These are phyloP conservation scores for Macrotis lagotis DNA, from an alignment of 2,113 vertebrate species.

Conservation along the genomic window DNA sequence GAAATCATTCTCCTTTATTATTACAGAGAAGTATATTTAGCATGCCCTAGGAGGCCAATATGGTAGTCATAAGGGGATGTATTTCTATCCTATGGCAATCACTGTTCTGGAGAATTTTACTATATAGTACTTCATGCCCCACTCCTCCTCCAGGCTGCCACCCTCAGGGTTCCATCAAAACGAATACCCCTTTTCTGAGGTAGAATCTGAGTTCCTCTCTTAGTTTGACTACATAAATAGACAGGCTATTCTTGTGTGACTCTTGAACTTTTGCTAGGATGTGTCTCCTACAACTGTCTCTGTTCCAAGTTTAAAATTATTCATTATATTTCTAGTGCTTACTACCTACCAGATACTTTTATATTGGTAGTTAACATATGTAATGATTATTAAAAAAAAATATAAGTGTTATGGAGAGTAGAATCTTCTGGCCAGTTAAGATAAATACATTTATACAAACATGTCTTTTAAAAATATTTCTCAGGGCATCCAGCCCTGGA, in stretches of 20 bases:
- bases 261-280: not conserved
- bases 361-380: not conserved
- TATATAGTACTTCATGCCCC: not conserved
- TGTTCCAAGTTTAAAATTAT: not conserved
- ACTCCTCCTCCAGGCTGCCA: not conserved
- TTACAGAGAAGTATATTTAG: not conserved
- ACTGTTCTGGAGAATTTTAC: not conserved
- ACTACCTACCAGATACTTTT: not conserved
- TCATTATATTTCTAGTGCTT: not conserved
- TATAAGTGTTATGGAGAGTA: not conserved
- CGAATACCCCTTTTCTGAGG: not conserved
- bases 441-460: not conserved
- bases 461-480: not conserved
- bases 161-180: not conserved
- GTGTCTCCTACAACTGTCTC: not conserved
- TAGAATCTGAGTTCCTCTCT: not conserved
- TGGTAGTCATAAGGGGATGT: not conserved
- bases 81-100: not conserved
- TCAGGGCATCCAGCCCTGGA: too few species aligned
- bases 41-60: not conserved
- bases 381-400: not conserved
- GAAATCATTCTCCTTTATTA: not conserved
- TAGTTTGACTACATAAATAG: not conserved
- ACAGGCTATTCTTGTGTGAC: not conserved
- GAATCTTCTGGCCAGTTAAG: not conserved